Evolutionary conservation across 1,140 invertebrate species (phyloP), one percentile per base, ranked within the genome.

Genomic region (Drosophila funebris): DNA sequence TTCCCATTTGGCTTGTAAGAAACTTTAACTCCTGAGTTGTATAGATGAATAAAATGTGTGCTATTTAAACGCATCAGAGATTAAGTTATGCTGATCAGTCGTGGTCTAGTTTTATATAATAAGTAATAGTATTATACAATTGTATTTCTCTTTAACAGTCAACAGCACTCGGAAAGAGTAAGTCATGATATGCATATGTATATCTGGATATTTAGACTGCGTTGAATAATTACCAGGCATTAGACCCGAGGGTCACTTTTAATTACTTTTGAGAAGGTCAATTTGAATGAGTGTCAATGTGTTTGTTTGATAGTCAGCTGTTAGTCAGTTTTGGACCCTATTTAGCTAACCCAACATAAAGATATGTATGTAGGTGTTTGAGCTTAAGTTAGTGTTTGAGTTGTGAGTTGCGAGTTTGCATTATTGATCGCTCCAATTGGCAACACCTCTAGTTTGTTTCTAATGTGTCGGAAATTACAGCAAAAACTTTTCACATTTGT

Each of bases 231-330:
- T 80, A 83, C 73, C 61, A 39, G 73, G 62, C 78, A 89, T 90
- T 84, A 90, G 75, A 73, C 74, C 74, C 50, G 57, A 83, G 78
- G 84, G 88, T 87, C 81, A 80, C 78, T 90, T 78, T 90, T 89
- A 90, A 90, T 89, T 89, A 90, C 88, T 89, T 90, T 87, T 44
- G 75, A 89, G 89, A 90, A 90, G 89, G 88, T 90, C 84, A 89
- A 78, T 72, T 69, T 75, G 75, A 90, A 90, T 90, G 78, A 89
- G 88, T 89, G 76, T 74, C 72, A 62, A 74, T 74, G 53, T 50
- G 43, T 33, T 48, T 63, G 43, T 41, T 22, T 16, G n/a, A 6
- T 29, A 24, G 22, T 18, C 31, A 37, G 60, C 29, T 46, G 60
- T 48, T 22, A 9, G 29, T 37, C 13, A 27, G 33, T 33, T 31